These are phyloP conservation scores for Arctocebus calabarensis DNA, from an alignment of 2,797 vertebrate species.

Conservation along the genomic window DNA sequence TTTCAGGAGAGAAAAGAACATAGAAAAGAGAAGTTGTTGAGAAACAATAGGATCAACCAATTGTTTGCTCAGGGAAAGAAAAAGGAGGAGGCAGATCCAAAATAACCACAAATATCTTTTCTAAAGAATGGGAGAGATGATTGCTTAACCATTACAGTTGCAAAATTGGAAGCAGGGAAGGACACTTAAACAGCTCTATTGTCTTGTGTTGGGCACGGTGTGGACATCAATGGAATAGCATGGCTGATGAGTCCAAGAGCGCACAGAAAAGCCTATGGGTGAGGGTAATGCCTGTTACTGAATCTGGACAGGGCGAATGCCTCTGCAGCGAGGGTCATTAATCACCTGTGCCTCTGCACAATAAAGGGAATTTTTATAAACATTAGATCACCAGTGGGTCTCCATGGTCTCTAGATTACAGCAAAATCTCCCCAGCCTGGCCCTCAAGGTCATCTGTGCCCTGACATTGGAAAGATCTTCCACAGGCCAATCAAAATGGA, in stretches of 20 bases:
- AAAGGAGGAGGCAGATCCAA: not conserved
- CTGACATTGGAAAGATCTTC: not conserved
- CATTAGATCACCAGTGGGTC: not conserved
- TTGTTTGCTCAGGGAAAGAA: not conserved
- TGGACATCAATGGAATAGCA: not conserved
- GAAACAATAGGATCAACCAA: not conserved
- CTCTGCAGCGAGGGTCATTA: not conserved
- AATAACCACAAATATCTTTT: not conserved
- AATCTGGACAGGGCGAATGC: not conserved
- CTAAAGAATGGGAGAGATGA: not conserved
- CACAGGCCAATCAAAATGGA: not conserved
- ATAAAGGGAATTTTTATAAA: not conserved
- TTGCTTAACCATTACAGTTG: not conserved
- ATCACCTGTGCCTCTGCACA: not conserved
- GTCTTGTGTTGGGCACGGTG: not conserved
- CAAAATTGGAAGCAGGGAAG: not conserved
- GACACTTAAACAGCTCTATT: not conserved
- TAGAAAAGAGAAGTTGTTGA: not conserved
- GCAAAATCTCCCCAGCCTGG: not conserved
- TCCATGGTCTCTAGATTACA: slow-evolving; percentile 1
- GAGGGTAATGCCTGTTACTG: not conserved
- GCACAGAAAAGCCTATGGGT: not conserved
- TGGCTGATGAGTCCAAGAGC: not conserved
- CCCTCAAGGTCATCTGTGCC: fast-evolving
- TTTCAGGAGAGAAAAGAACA: not conserved